Evolutionary conservation across 2,888 invertebrate genomes (phyloP).

Genomic region (Antitype chi): DNA sequence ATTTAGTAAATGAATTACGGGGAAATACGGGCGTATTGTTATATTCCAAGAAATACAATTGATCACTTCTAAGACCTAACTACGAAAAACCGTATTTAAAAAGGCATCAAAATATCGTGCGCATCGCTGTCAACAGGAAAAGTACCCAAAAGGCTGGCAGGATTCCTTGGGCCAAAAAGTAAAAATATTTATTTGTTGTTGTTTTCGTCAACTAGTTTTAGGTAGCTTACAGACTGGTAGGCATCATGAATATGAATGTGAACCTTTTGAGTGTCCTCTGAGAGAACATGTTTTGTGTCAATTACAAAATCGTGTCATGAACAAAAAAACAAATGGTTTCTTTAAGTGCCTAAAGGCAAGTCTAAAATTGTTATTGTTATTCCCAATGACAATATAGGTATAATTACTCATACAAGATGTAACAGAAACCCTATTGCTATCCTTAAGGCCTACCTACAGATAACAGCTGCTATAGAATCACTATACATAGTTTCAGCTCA

Average conservation of each 20-base stretch:
- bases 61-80: too few relatives aligned
- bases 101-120: background rate
- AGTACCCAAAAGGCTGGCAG: background rate
- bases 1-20: background rate
- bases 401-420: too few relatives aligned
- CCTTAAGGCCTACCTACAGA: too few relatives aligned
- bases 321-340: background rate
- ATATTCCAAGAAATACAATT: too few relatives aligned
- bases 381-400: background rate
- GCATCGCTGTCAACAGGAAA: conserved; percentile 1
- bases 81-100: too few relatives aligned
- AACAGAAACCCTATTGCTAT: too few relatives aligned
- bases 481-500: too few relatives aligned
- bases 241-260: background rate
- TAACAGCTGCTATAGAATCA: too few relatives aligned
- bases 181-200: background rate
- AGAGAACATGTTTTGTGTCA: background rate
- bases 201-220: background rate
- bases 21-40: too few relatives aligned
- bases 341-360: background rate
- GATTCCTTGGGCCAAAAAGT: background rate
- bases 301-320: background rate
- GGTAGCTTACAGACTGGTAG: background rate
- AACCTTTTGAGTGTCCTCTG: background rate
- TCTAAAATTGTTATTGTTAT: background rate